phyloP scores from a whole-genome alignment of 2,888 invertebrate species.

The Plutella xylostella region DNA sequence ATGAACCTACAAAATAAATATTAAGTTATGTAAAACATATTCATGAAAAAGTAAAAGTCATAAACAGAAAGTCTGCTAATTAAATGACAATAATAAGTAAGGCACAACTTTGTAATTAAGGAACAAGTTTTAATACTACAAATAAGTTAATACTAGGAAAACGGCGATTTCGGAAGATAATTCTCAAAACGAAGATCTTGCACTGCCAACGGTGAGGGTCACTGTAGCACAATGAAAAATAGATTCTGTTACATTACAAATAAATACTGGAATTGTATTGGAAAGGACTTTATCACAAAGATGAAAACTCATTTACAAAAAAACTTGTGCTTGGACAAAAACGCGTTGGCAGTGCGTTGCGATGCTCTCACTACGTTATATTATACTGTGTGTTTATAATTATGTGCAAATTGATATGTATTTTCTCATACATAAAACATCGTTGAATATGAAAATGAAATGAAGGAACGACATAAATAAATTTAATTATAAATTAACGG shows the following conservation, averaged over 20 bases:
- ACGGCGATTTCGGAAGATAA: conserved; percentile 34
- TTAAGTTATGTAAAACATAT: too few species aligned
- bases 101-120: too few species aligned
- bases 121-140: too few species aligned
- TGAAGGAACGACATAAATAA: too few species aligned
- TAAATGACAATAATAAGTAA: too few species aligned
- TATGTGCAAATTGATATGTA: too few species aligned
- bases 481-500: too few species aligned
- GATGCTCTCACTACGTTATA: conserved; percentile 7
- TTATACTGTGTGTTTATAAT: neutral
- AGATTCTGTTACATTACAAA: conserved; percentile 15
- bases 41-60: too few species aligned
- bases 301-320: conserved; percentile 40
- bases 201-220: conserved; percentile 51
- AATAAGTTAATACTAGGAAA: conserved; percentile 12
- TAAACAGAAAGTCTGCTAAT: too few species aligned
- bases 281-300: conserved; percentile 28
- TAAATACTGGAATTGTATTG: conserved; percentile 11
- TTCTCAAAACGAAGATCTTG: conserved; percentile 30
- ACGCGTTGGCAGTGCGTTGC: conserved; percentile 43
- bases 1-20: too few species aligned
- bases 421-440: too few species aligned
- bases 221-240: conserved; percentile 51
- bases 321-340: conserved; percentile 28
- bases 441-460: too few species aligned